Conservation (phyloP, 2,888 invertebrate species). For the Callyntrura sp. region DNA sequence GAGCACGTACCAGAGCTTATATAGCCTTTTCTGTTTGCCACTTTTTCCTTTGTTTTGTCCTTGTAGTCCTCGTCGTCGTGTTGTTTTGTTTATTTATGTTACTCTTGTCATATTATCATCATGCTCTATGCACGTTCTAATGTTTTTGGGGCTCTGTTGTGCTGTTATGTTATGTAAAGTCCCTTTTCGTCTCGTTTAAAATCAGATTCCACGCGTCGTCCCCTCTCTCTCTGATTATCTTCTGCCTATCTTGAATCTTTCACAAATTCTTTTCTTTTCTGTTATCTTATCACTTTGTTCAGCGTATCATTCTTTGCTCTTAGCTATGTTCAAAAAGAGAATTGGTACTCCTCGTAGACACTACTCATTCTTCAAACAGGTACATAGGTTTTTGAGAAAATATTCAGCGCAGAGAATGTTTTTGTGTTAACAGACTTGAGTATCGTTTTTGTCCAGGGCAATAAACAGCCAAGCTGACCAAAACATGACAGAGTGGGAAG, state of each 20-base stretch:
- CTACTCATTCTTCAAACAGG: slow-evolving; percentile 11
- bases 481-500: background rate
- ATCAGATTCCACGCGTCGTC: background rate
- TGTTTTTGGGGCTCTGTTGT: background rate
- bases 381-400: background rate
- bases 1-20: background rate
- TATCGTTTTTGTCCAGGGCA: background rate
- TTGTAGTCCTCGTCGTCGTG: slow-evolving; percentile 4
- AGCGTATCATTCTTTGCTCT: background rate
- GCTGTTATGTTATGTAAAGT: background rate
- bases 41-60: slow-evolving; percentile 42
- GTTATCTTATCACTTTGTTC: slow-evolving; percentile 33
- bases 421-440: background rate
- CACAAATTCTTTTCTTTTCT: background rate
- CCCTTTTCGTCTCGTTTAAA: background rate
- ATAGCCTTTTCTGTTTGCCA: background rate
- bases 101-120: background rate
- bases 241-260: slow-evolving; percentile 2
- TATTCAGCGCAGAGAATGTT: background rate
- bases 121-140: slow-evolving; percentile 7
- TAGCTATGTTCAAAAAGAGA: background rate
- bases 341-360: background rate
- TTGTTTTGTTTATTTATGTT: background rate
- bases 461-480: background rate
- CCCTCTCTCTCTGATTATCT: too few species aligned